Conservation (phyloP, 2,797 vertebrate genomes). For the Trachops cirrhosus region DNA sequence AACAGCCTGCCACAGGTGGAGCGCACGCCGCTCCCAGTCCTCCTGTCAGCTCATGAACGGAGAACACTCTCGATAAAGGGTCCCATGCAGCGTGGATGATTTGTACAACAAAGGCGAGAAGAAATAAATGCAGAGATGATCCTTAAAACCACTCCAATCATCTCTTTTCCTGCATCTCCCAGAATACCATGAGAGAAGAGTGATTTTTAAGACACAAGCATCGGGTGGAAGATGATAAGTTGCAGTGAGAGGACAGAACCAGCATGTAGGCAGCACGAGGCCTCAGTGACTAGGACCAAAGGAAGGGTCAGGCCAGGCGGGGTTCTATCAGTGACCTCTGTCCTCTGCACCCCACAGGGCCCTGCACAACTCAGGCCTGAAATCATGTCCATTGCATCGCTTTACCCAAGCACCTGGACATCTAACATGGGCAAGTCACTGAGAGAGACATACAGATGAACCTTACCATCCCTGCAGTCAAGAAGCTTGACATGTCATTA, state of each 20-base stretch:
- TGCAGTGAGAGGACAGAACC: not conserved
- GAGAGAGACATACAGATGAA: not conserved
- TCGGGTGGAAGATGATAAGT: not conserved
- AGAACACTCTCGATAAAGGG: not conserved
- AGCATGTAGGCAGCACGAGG: not conserved
- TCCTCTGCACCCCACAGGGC: not conserved
- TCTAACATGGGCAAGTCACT: not conserved
- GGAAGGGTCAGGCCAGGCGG: not conserved
- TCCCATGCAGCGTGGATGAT: not conserved
- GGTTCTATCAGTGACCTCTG: not conserved
- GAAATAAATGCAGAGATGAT: not conserved
- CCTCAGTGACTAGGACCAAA: not conserved
- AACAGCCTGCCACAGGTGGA: conserved; percentile 44
- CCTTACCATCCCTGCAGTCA: not conserved
- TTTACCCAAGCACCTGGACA: not conserved
- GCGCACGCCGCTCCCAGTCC: not conserved
- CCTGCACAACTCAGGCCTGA: not conserved
- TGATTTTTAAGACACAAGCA: not conserved
- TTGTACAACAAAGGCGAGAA: not conserved
- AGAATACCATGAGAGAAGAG: not conserved
- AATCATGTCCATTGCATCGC: not conserved
- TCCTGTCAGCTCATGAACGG: not conserved
- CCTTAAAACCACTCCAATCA: not conserved
- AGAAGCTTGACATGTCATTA: not conserved
- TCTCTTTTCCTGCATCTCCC: not conserved